These are phyloP conservation scores for Hermaeophaga mercurialis DNA, from an alignment of 2,888 invertebrate genomes.

Conservation along the genomic window DNA sequence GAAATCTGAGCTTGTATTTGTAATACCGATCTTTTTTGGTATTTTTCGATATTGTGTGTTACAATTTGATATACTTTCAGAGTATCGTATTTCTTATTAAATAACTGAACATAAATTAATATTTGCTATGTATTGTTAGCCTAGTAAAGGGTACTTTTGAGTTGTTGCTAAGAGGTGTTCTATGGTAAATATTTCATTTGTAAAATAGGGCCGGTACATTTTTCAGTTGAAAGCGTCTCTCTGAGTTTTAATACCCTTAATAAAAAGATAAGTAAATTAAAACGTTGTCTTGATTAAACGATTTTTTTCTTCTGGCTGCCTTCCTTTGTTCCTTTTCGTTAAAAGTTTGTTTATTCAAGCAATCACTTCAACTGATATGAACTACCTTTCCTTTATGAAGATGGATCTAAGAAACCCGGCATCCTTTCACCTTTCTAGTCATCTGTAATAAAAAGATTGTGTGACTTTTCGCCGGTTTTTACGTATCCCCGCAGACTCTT, in stretches of 20 bases:
- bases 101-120: no score
- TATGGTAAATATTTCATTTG: neutral
- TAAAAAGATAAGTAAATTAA: slow-evolving; percentile 15
- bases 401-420: slow-evolving; percentile 4
- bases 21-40: no score
- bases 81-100: no score
- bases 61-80: no score
- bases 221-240: neutral
- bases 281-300: slow-evolving; percentile 10
- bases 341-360: slow-evolving; percentile 12
- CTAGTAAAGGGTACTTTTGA: no score
- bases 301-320: slow-evolving; percentile 3
- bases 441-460: slow-evolving; percentile 20
- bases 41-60: no score
- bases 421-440: slow-evolving; percentile 11
- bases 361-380: slow-evolving; percentile 9
- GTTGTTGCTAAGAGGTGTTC: no score
- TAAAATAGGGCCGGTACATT: neutral
- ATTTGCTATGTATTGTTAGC: no score
- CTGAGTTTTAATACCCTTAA: neutral
- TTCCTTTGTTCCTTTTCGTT: slow-evolving; percentile 4
- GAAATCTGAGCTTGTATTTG: no score
- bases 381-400: neutral
- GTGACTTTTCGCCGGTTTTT: slow-evolving; percentile 18
- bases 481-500: slow-evolving; percentile 20